A percentile compares a stretch with the other conserved stretches of the same genome.
Conservation (phyloP, 2,888 invertebrate genomes). For the Nomada ruficornis region DNA sequence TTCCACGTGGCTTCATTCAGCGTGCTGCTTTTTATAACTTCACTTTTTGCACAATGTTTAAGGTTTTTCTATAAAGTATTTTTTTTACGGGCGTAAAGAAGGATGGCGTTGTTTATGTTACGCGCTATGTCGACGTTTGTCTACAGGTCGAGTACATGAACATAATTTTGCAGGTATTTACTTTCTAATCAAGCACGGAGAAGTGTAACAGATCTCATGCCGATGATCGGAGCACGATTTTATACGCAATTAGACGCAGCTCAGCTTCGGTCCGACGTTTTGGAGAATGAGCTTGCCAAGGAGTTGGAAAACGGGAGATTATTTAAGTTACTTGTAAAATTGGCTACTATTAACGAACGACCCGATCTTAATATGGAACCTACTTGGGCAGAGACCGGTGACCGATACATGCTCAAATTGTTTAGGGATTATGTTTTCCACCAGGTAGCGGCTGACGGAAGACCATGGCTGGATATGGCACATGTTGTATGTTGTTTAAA, state of each 20-base stretch:
- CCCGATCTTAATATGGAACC: conserved; percentile 97
- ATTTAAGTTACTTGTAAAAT: conserved; percentile 94
- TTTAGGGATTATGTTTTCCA: conserved; percentile 99
- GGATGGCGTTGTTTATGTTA: not conserved
- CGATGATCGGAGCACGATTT: conserved; percentile 99
- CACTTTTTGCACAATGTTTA: too few relatives aligned
- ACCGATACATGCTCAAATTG: conserved; percentile 98
- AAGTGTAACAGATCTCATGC: conserved; percentile 98
- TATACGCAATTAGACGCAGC: conserved; percentile 97
- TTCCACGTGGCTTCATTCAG: too few relatives aligned
- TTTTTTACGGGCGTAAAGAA: too few relatives aligned
- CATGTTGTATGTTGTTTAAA: conserved; percentile 97
- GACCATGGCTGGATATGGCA: conserved; percentile 98
- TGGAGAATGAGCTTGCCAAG: conserved; percentile 95
- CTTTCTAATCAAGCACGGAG: conserved; percentile 89
- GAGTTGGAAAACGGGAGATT: conserved; percentile 98
- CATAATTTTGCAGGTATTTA: conserved; percentile 87
- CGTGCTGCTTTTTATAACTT: too few relatives aligned
- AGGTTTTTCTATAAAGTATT: too few relatives aligned
- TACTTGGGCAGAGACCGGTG: conserved; percentile 99
- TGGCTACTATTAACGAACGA: conserved; percentile 97
- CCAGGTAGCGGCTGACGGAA: conserved; percentile 95
- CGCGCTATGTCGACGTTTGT: not conserved
- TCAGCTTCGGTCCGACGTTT: conserved; percentile 93
- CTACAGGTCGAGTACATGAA: not conserved